Evolutionary conservation across 2,888 invertebrate species (phyloP).

Genomic region (Oscheius myriophilus): DNA sequence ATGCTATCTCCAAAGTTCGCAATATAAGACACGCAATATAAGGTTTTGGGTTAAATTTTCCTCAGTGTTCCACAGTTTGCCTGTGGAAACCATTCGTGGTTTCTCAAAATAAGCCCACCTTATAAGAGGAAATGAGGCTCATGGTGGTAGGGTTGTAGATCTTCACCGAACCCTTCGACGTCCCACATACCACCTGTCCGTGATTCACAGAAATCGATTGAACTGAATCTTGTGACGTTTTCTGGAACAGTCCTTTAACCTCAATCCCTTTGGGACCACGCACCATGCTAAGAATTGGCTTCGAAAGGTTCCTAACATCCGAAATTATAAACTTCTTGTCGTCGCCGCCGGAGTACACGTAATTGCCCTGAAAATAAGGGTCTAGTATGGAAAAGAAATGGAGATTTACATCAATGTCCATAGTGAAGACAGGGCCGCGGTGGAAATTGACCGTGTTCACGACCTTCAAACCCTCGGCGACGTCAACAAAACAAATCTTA

Average conservation of each 20-base stretch:
- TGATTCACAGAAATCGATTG: constrained; percentile 17
- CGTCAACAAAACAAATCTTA: constrained; percentile 18
- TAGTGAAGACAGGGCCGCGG: constrained; percentile 13
- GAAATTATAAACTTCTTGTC: constrained; percentile 41
- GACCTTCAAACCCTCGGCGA: not conserved
- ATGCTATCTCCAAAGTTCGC: no score
- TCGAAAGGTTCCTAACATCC: constrained; percentile 29
- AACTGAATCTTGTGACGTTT: constrained; percentile 3
- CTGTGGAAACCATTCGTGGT: no score
- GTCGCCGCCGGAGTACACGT: constrained; percentile 42
- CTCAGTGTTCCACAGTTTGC: no score
- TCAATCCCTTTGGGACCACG: not conserved
- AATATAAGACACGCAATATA: no score
- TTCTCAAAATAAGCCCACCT: constrained; percentile 8
- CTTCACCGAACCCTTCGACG: constrained; percentile 18
- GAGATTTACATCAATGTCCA: constrained; percentile 14
- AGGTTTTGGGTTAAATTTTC: no score
- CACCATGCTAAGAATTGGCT: constrained; percentile 15
- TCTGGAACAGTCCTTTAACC: constrained; percentile 3
- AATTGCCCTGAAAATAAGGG: constrained; percentile 31
- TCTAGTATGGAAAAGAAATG: not conserved
- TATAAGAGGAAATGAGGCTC: not conserved
- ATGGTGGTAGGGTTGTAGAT: constrained; percentile 9
- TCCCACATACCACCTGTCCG: constrained; percentile 25
- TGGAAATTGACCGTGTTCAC: constrained; percentile 2